A percentile compares a stretch with the other conserved stretches of the same genome.
Evolutionary conservation across 92 coral and sea anemone genomes (phyloP).

Genomic region (Galaxea fascicularis): DNA sequence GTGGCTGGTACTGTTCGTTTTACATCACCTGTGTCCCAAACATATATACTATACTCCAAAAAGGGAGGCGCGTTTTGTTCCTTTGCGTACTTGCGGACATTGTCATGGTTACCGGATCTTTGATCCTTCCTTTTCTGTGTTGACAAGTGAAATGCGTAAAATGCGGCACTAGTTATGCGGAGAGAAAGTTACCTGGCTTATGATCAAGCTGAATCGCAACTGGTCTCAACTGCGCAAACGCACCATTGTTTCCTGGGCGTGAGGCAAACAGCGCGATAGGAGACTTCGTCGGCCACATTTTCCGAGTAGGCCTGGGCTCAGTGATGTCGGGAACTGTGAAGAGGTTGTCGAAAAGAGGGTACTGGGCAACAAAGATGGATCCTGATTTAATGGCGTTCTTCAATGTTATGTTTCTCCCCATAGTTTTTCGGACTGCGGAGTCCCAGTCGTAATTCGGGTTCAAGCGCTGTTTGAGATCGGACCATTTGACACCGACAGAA

Average conservation of each 20-base stretch:
- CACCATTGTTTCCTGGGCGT: slow-evolving; percentile 53
- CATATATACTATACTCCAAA: no score
- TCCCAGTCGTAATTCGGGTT: slow-evolving; percentile 78
- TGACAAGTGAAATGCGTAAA: no score
- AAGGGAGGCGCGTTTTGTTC: no score
- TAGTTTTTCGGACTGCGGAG: slow-evolving; percentile 52
- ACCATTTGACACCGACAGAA: slow-evolving; percentile 70
- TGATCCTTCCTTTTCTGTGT: no score
- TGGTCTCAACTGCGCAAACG: slow-evolving; percentile 67
- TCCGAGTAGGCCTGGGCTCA: slow-evolving; percentile 70
- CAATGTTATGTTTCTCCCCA: slow-evolving; percentile 16
- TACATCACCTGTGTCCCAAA: no score
- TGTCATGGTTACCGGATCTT: no score
- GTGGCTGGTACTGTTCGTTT: no score
- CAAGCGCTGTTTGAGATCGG: slow-evolving; percentile 62
- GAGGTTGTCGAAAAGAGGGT: slow-evolving; percentile 76
- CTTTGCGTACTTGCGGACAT: no score
- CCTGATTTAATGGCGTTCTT: slow-evolving; percentile 59
- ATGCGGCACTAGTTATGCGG: no score
- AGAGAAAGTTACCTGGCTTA: slow-evolving; percentile 49
- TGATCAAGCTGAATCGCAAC: slow-evolving; percentile 85
- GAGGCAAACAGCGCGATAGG: slow-evolving; percentile 89
- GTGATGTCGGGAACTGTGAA: slow-evolving; percentile 78
- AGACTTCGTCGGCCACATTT: slow-evolving; percentile 80
- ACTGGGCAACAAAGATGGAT: slow-evolving; percentile 76